Base-by-base conservation (phyloP, 2,888 invertebrate genomes). In the Leptinotarsa rubiginosa region DNA sequence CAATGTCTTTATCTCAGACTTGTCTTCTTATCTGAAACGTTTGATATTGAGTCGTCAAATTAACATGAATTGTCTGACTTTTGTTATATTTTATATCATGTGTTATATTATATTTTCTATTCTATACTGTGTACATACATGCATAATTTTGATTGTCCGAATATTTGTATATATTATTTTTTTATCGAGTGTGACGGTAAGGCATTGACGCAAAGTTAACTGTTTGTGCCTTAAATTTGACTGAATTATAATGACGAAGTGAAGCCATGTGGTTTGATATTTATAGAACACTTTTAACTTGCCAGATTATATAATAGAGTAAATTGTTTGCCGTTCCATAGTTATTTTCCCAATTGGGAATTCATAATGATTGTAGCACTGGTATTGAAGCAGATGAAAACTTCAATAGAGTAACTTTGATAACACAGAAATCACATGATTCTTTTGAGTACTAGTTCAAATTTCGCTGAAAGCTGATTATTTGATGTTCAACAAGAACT, bases 201-300 rank as follows among this genome's bases (percentile, higher is more conserved):
- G 68, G 68, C 68, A 54, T 54, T 54, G 52, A n/a, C 52, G 68
- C 31, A 62, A 62, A 41, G 68, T 68, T n/a, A 68, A 68, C 52
- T 68, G 68, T 68, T 68, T 49, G 68, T 68, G 68, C 68, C 68
- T 68, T 68, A 68, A 68, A 68, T 68, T 68, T 68, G 68, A 68
- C 68, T 68, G 68, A 68, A 68, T 31, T 68, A 54, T 31, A 54
- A 68, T 41, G 68, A 68, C 22, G 54, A 54, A 67, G 67, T 67
- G 68, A 20, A 68, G 49, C 52, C 68, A 41, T 68, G 54, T 54
- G 52, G 68, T 68, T 68, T 68, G 54, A 54, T 62, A 62, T 52
- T 54, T 68, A 54, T 68, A 54, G 68, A 41, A 68, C 54, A 68
- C 68, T 54, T 52, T 67, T 54, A 68, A 68, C 68, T 68, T 68